Conservation (phyloP, 2,113 vertebrate genomes). For the Pionites leucogaster region DNA sequence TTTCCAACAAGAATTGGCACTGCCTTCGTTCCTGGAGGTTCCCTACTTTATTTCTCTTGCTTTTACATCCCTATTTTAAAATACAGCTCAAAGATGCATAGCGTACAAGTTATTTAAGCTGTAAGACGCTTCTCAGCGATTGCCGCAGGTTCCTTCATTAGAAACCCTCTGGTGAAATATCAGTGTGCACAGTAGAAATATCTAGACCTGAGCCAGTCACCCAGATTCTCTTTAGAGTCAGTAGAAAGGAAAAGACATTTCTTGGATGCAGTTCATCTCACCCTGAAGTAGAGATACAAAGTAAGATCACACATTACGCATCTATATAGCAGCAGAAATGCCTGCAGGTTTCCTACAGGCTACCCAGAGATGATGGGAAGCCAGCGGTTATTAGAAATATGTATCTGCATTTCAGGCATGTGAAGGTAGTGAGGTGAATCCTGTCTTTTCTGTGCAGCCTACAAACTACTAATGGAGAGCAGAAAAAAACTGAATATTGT, state of each 20-base stretch:
- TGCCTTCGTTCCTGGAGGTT: neutral
- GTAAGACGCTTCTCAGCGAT: neutral
- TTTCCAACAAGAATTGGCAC: neutral
- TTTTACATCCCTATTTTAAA: neutral
- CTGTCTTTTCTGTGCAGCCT: neutral
- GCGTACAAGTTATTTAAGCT: rapidly evolving
- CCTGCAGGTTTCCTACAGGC: neutral
- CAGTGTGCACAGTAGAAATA: neutral
- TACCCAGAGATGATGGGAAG: neutral
- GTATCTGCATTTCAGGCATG: neutral
- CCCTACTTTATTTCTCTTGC: neutral
- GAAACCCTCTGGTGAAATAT: neutral
- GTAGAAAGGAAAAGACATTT: neutral
- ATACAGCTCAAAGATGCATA: neutral
- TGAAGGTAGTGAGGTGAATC: neutral
- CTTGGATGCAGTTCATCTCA: neutral
- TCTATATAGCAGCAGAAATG: neutral
- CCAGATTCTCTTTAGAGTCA: neutral
- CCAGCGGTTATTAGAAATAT: neutral
- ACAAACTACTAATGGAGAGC: neutral
- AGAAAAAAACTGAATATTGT: neutral
- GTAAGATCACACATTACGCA: neutral
- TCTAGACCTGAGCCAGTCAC: neutral
- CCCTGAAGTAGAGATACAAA: neutral
- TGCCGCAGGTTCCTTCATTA: neutral